phyloP scores from a whole-genome alignment of 2,888 invertebrate genomes.

The Apamea crenata region DNA sequence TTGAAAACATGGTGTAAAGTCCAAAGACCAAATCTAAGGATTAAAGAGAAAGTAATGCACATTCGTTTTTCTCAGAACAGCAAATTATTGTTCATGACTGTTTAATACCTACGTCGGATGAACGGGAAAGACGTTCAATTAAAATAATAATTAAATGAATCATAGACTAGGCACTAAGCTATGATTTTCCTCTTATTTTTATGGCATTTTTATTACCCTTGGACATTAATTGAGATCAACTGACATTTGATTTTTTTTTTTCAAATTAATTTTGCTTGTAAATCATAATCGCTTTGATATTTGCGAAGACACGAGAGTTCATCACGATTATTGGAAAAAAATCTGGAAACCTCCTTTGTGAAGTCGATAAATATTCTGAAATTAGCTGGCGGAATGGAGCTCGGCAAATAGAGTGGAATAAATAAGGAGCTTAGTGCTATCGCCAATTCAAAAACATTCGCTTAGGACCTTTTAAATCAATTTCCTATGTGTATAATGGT shows the following conservation, averaged over 20 bases:
- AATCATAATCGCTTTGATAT: background rate
- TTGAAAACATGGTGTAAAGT: slow-evolving; percentile 3
- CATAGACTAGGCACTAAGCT: background rate
- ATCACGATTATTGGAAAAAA: background rate
- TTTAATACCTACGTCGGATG: background rate
- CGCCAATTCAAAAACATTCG: background rate
- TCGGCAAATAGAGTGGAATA: background rate
- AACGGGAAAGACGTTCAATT: slow-evolving; percentile 7
- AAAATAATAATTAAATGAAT: background rate
- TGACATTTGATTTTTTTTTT: slow-evolving; percentile 1
- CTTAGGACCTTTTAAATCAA: background rate
- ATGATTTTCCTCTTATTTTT: slow-evolving; percentile 8
- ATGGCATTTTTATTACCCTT: background rate
- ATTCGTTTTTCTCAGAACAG: slow-evolving; percentile 15
- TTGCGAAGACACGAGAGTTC: background rate
- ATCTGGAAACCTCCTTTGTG: background rate
- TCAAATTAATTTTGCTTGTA: background rate
- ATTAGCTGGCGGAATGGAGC: background rate
- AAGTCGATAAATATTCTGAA: background rate
- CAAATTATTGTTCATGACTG: slow-evolving; percentile 18
- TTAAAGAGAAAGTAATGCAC: slow-evolving; percentile 25
- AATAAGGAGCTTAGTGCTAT: background rate
- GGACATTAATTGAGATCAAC: background rate
- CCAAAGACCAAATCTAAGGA: background rate
- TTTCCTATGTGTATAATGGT: background rate